These are phyloP conservation scores for Stegodyphus dumicola DNA, from an alignment of 1,140 invertebrate species.

Conservation along the genomic window DNA sequence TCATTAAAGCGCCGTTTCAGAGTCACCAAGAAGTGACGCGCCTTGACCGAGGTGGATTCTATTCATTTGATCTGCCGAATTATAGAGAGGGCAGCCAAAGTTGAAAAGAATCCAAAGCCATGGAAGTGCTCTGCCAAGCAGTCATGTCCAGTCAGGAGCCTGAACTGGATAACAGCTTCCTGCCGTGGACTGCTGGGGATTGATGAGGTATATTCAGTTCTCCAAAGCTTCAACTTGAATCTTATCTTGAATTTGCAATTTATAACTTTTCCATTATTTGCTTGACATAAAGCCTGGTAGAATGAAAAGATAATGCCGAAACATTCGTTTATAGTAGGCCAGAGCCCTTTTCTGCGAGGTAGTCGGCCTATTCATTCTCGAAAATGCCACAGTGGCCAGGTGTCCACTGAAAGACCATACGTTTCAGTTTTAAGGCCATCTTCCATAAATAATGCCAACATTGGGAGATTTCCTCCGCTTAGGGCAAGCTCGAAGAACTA, in stretches of 20 bases:
- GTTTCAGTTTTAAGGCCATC: not conserved
- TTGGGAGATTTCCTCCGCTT: not conserved
- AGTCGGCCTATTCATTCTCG: not conserved
- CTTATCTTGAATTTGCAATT: not conserved
- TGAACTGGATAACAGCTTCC: not conserved
- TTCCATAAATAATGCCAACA: not conserved
- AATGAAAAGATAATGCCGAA: not conserved
- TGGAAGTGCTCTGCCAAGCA: not conserved
- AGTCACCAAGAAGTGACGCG: not conserved
- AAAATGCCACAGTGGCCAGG: not conserved
- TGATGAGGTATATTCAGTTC: not conserved
- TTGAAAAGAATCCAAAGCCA: not conserved
- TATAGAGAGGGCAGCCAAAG: not conserved
- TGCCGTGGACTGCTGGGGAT: not conserved
- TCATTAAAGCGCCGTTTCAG: too few species aligned
- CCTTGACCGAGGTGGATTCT: not conserved
- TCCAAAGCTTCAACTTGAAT: not conserved
- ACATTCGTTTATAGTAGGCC: not conserved
- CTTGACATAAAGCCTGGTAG: too few species aligned
- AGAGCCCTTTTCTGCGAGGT: not conserved
- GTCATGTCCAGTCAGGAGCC: not conserved
- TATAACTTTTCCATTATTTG: not conserved
- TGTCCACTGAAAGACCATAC: not conserved
- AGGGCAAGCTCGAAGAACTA: not conserved
- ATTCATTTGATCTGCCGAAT: not conserved